These are phyloP conservation scores for Steromphala cineraria DNA, from an alignment of 2,888 invertebrate species.

Conservation along the genomic window DNA sequence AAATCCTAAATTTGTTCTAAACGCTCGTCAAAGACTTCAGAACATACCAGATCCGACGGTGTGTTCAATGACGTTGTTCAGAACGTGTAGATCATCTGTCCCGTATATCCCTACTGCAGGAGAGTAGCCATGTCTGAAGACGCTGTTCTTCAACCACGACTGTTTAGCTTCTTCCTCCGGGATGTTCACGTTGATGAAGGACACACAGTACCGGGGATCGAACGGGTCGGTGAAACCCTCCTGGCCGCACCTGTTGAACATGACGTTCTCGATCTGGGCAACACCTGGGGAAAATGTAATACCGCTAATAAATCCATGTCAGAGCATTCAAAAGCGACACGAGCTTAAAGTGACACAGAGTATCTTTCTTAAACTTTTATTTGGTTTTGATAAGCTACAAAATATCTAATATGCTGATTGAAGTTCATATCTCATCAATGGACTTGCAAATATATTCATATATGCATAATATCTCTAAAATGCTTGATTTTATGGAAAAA, in stretches of 20 bases:
- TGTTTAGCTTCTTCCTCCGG: conserved; percentile 52
- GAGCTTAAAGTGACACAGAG: background rate
- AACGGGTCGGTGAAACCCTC: conserved; percentile 59
- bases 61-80: conserved; percentile 65
- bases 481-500: too few species aligned
- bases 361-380: too few species aligned
- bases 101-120: conserved; percentile 66
- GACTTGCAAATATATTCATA: too few species aligned
- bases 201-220: conserved; percentile 65
- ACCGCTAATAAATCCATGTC: too few species aligned
- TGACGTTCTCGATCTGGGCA: conserved; percentile 63
- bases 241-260: conserved; percentile 67
- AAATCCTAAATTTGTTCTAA: too few species aligned
- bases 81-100: conserved; percentile 51
- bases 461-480: too few species aligned
- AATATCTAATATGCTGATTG: too few species aligned
- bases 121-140: conserved; percentile 62
- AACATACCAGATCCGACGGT: conserved; percentile 63
- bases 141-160: conserved; percentile 55
- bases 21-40: background rate
- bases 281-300: conserved; percentile 49
- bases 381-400: too few species aligned
- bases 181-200: conserved; percentile 50
- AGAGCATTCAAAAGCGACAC: background rate
- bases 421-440: too few species aligned